Conservation (phyloP, 2,797 vertebrate genomes). For the Synaphobranchus kaupii region DNA sequence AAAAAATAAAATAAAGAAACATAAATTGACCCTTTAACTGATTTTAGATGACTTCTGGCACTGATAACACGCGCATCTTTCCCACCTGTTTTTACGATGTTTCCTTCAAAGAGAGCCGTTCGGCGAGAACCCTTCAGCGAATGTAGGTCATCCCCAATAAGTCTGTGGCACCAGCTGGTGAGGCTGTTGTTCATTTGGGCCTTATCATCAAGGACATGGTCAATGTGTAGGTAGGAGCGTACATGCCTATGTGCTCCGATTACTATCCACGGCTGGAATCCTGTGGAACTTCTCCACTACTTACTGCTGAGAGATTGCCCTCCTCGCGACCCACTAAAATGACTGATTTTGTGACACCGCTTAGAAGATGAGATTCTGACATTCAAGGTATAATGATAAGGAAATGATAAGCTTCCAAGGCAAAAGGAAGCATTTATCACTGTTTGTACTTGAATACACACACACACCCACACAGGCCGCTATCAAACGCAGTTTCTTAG, state of each 20-base stretch:
- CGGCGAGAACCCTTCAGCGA: background rate
- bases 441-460: slow-evolving; percentile 46
- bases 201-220: slow-evolving; percentile 36
- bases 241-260: background rate
- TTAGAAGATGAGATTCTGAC: slow-evolving; percentile 27
- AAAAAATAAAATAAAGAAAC: background rate
- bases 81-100: background rate
- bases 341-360: slow-evolving; percentile 40
- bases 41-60: slow-evolving; percentile 10
- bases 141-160: background rate
- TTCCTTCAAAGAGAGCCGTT: background rate
- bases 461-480: background rate
- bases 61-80: background rate
- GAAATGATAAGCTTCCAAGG: slow-evolving; percentile 20
- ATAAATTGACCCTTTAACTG: background rate
- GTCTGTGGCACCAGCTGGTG: background rate
- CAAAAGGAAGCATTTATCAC: slow-evolving; percentile 51
- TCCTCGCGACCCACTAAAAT: slow-evolving; percentile 46
- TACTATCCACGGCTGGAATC: slow-evolving; percentile 41
- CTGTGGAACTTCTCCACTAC: slow-evolving; percentile 48
- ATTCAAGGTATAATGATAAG: slow-evolving; percentile 51
- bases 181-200: slow-evolving; percentile 28
- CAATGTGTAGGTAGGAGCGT: background rate
- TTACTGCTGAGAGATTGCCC: slow-evolving; percentile 58
- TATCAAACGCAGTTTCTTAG: background rate